Base-by-base conservation (phyloP, 2,797 vertebrate species). In the Amniataba percoides region DNA sequence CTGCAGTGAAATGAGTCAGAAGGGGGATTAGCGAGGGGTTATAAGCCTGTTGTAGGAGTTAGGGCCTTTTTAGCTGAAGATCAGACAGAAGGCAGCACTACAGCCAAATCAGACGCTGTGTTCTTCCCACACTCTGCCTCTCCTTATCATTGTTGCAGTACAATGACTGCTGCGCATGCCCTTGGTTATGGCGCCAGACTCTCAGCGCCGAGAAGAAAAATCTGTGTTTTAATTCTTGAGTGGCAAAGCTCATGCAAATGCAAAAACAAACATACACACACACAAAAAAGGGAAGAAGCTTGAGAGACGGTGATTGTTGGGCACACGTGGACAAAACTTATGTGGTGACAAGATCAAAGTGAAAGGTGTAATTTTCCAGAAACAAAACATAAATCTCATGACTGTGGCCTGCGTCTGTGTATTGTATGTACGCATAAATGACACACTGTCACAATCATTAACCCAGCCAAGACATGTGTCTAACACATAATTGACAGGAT, bases 41-140 rank as follows among this genome's bases (percentile, higher is more conserved):
- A 89, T 93, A 90, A 91, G 86, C 86, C 83, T 86, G 87, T 90
- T 93, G 92, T 93, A 91, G 84, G 87, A 93, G 89, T 88, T 89
- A 73, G 86, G 85, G 84, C 86, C 88, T 89, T 93, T 92, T 90
- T 86, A 90, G 86, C 85, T 91, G 65, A 74, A 92, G 90, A 93
- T 93, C 91, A 93, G 87, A 92, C 87, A 81, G 81, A 88, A 84
- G 73, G 80, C 85, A 86, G 74, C 78, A 39, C 73, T 80, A 74
- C 81, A 87, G 86, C 74, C 87, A 82, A 87, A 92, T 88, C 91
- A 89, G 88, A 82, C 67, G 1, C 64, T 71, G 79, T 80, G 75
- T 88, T 88, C 88, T 90, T 92, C 89, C 89, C 87, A 94, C 90
- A 90, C 84, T 90, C 74, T 62, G 61, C 68, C 79, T 84, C 53